Conservation (phyloP, 2,888 invertebrate species). For the Thumatha senex region DNA sequence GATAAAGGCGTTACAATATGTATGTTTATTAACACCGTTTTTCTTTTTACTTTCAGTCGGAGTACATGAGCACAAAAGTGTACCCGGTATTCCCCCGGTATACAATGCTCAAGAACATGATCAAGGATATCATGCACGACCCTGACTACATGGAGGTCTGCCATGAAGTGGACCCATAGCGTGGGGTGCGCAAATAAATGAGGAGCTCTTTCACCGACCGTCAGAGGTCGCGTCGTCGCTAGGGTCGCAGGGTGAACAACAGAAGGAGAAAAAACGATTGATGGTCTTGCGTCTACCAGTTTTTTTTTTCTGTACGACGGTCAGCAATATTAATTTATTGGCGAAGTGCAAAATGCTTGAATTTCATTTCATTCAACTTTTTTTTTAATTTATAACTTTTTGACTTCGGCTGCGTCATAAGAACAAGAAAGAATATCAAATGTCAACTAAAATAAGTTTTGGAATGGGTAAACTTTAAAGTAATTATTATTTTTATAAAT, state of each 20-base stretch:
- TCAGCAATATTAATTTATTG: not conserved
- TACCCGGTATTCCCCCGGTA: slow-evolving; percentile 97
- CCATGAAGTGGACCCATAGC: slow-evolving; percentile 92
- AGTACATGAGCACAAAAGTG: slow-evolving; percentile 95
- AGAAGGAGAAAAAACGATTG: slow-evolving; percentile 15
- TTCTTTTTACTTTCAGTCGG: slow-evolving; percentile 84
- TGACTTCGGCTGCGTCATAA: too few relatives aligned
- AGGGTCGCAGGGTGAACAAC: slow-evolving; percentile 38
- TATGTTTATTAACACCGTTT: too few relatives aligned
- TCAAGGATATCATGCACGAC: slow-evolving; percentile 96
- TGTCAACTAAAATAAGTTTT: too few relatives aligned
- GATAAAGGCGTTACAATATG: too few relatives aligned
- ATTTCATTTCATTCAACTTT: not conserved
- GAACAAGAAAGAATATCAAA: too few relatives aligned
- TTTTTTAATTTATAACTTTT: too few relatives aligned
- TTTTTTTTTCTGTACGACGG: slow-evolving; percentile 19
- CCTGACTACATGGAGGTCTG: slow-evolving; percentile 99
- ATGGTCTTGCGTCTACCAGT: slow-evolving; percentile 32
- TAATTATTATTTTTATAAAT: too few relatives aligned
- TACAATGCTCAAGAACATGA: slow-evolving; percentile 98
- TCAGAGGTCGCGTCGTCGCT: slow-evolving; percentile 72
- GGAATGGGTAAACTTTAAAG: too few relatives aligned
- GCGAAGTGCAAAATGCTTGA: too few relatives aligned
- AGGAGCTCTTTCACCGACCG: slow-evolving; percentile 77
- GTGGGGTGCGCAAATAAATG: slow-evolving; percentile 83